These are phyloP conservation scores for Erpornis zantholeuca DNA, from an alignment of 2,113 vertebrate species.

Conservation along the genomic window DNA sequence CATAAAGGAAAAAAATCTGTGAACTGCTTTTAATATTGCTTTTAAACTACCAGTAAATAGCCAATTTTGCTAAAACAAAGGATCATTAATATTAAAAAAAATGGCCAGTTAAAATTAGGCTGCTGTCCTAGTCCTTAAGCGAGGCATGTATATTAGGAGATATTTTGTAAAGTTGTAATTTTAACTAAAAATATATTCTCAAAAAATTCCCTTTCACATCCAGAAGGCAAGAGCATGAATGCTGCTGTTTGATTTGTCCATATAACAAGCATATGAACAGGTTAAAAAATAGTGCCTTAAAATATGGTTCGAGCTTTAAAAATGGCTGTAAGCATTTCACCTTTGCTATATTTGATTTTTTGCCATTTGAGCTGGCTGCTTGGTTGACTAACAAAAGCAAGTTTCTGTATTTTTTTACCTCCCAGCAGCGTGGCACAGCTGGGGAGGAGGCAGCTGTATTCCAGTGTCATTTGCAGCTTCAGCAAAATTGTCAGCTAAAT, in stretches of 20 bases:
- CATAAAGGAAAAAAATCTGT: not conserved
- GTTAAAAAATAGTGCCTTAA: not conserved
- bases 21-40: not conserved
- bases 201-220: not conserved
- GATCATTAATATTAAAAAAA: not conserved
- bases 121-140: not conserved
- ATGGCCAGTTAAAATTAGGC: not conserved
- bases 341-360: not conserved
- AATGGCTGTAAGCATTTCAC: not conserved
- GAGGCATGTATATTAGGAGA: not conserved
- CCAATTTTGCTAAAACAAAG: not conserved
- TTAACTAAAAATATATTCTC: not conserved
- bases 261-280: not conserved
- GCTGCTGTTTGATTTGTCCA: not conserved
- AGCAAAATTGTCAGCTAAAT: slow-evolving; percentile 26
- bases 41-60: not conserved
- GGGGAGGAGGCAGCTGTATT: slow-evolving; percentile 4
- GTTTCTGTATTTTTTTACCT: not conserved
- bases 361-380: not conserved
- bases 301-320: not conserved
- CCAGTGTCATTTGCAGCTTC: not conserved
- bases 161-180: not conserved
- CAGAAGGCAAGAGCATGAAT: not conserved
- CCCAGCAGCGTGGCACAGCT: not conserved
- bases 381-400: not conserved